A percentile compares a stretch with the other conserved stretches of the same genome.
These are phyloP conservation scores for Aspidiotus destructor DNA, from an alignment of 2,888 invertebrate genomes.

Conservation along the genomic window DNA sequence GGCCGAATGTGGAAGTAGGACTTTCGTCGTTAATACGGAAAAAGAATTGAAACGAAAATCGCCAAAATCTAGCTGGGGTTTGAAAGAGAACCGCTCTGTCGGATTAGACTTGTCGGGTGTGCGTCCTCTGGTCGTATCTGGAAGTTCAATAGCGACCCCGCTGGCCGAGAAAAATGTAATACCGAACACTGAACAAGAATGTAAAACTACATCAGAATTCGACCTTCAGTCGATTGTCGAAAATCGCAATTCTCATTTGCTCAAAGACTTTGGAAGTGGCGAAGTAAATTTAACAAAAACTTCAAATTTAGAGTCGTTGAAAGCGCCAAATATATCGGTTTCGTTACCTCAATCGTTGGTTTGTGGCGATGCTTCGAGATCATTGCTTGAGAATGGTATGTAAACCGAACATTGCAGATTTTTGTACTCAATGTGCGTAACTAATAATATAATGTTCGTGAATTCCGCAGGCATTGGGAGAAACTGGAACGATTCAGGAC, in stretches of 20 bases:
- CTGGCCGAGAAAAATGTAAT: conserved; percentile 3
- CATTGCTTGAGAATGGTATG: no score
- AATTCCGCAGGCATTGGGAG: no score
- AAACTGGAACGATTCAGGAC: neutral
- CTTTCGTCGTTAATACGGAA: neutral
- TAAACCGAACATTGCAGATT: no score
- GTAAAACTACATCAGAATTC: neutral
- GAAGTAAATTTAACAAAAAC: neutral
- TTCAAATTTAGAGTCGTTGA: conserved; percentile 10
- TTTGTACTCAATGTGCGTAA: no score
- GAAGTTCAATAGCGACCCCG: neutral
- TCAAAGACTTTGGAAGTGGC: neutral
- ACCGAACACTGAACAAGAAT: neutral
- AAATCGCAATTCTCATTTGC: neutral
- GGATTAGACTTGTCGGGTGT: conserved; percentile 17
- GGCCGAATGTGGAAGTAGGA: neutral
- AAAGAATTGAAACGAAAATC: neutral
- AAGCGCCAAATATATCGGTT: conserved; percentile 13
- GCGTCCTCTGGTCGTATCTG: conserved; percentile 3
- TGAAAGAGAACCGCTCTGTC: neutral
- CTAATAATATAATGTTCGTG: no score
- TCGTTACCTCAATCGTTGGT: conserved; percentile 7
- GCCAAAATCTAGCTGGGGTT: neutral
- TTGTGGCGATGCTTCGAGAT: no score
- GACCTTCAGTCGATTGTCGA: neutral